Evolutionary conservation across 2,113 vertebrate genomes (phyloP).

Genomic region (Vulpes ferrilata): DNA sequence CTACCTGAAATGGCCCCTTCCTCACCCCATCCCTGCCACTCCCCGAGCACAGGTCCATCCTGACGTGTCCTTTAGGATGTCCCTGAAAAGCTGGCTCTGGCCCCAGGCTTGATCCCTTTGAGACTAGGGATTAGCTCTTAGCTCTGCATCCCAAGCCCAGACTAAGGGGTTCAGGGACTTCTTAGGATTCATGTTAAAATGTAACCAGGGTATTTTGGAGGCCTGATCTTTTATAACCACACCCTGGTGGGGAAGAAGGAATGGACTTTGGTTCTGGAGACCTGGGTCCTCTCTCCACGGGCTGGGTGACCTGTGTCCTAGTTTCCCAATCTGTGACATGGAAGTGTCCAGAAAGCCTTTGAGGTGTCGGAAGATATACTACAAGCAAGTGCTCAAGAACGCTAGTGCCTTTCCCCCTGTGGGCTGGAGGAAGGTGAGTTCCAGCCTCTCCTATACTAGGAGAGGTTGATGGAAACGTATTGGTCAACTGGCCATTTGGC

Average conservation of each 20-base stretch:
- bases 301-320: background rate
- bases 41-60: background rate
- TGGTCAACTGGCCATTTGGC: background rate
- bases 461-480: background rate
- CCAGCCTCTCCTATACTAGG: background rate
- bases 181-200: background rate
- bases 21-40: background rate
- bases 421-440: background rate
- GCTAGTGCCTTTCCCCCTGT: background rate
- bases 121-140: background rate
- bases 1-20: background rate
- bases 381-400: background rate
- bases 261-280: background rate
- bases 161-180: background rate
- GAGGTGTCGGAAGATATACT: background rate
- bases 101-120: background rate
- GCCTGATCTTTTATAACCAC: background rate
- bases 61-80: background rate
- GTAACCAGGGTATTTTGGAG: background rate
- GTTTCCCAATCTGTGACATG: background rate
- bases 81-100: background rate
- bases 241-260: background rate
- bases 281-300: background rate
- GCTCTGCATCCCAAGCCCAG: background rate
- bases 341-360: background rate